A percentile compares a stretch with the other conserved stretches of the same genome.
Conservation (phyloP, 2,888 invertebrate genomes). For the Carabus problematicus region DNA sequence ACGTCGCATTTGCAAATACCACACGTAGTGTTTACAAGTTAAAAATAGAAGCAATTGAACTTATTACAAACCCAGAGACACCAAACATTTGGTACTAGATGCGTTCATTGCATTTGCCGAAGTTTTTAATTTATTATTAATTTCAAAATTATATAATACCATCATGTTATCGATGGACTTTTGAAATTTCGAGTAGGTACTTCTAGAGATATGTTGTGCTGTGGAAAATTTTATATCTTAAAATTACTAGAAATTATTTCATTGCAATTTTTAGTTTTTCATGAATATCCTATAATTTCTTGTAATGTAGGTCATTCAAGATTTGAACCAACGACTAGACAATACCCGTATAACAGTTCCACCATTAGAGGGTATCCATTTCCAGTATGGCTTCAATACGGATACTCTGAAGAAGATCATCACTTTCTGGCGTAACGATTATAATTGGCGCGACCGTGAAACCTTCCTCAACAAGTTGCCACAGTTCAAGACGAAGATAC, state of each 20-base stretch:
- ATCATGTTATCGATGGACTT: background rate
- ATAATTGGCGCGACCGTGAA: constrained; percentile 72
- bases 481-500: constrained; percentile 74
- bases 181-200: background rate
- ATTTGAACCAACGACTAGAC: constrained; percentile 65
- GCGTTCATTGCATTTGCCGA: no score
- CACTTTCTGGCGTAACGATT: constrained; percentile 78
- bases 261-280: constrained; percentile 76
- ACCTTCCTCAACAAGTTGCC: constrained; percentile 68
- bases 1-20: background rate
- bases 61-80: no score
- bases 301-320: constrained; percentile 58
- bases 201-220: background rate
- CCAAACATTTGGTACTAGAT: no score
- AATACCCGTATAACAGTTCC: constrained; percentile 55
- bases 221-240: constrained; percentile 3
- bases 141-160: no score
- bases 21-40: background rate
- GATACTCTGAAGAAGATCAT: constrained; percentile 71
- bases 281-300: background rate
- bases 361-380: constrained; percentile 73
- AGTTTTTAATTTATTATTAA: no score
- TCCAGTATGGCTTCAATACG: constrained; percentile 83
- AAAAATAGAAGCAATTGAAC: background rate
- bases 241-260: constrained; percentile 57